A percentile compares a stretch with the other conserved stretches of the same genome.
Conservation (phyloP, 2,888 invertebrate genomes). For the Hirudinaria manillensis region DNA sequence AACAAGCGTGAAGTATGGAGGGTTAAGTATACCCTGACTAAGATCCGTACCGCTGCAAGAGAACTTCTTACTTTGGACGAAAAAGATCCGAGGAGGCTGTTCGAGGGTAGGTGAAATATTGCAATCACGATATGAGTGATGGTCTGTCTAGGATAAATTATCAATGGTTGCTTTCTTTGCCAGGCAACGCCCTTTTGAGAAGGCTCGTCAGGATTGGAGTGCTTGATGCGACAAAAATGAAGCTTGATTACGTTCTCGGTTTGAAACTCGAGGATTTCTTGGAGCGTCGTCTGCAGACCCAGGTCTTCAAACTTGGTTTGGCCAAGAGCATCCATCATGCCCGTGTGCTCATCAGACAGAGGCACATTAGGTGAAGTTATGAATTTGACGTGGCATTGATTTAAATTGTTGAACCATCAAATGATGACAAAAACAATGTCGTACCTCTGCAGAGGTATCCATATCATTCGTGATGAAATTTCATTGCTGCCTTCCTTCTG, state of each 20-base stretch:
- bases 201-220: slow-evolving; percentile 96
- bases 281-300: slow-evolving; percentile 96
- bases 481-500: too few species aligned
- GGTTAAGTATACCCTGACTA: slow-evolving; percentile 94
- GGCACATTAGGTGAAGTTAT: slow-evolving; percentile 89
- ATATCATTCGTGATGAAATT: too few species aligned
- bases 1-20: slow-evolving; percentile 99
- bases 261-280: slow-evolving; percentile 98
- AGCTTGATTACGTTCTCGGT: slow-evolving; percentile 99
- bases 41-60: slow-evolving; percentile 98
- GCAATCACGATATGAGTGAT: too few species aligned
- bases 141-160: too few species aligned
- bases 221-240: slow-evolving; percentile 94
- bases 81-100: slow-evolving; percentile 91
- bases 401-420: slow-evolving; percentile 85
- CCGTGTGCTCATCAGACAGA: slow-evolving; percentile 92
- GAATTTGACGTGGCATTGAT: slow-evolving; percentile 51
- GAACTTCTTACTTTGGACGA: slow-evolving; percentile 96
- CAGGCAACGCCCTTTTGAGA: slow-evolving; percentile 93
- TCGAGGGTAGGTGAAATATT: slow-evolving; percentile 74
- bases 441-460: too few species aligned
- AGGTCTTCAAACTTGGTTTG: slow-evolving; percentile 86
- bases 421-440: slow-evolving; percentile 79
- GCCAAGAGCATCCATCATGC: slow-evolving; percentile 99
- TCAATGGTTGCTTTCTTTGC: slow-evolving; percentile 50